Percentiles rank a stretch among this genome's conserved stretches.
phyloP scores from a whole-genome alignment of 1,140 invertebrate genomes.

The Carcinoscorpius rotundicauda region DNA sequence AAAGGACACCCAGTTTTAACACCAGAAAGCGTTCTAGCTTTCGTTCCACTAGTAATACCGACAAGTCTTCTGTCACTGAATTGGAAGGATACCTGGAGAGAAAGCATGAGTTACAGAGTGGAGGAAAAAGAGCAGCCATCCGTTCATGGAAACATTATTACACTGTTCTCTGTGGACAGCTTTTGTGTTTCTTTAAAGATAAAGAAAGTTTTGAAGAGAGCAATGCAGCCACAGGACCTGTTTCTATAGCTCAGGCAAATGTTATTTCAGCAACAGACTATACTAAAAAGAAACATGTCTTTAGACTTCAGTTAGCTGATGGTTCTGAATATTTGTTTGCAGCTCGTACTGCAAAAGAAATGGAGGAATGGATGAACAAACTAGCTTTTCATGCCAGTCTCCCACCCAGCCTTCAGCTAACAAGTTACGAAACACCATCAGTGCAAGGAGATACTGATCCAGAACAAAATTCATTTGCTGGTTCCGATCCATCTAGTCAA shows the following conservation, averaged over 20 bases:
- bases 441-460: too few species aligned
- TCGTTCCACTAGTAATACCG: constrained; percentile 58
- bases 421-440: constrained; percentile 32
- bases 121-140: constrained; percentile 79
- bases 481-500: too few species aligned
- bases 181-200: constrained; percentile 96
- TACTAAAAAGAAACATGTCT: constrained; percentile 87
- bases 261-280: constrained; percentile 82
- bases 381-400: constrained; percentile 84
- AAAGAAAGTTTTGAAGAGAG: constrained; percentile 69
- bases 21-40: constrained; percentile 55
- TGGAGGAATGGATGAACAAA: constrained; percentile 89
- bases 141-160: constrained; percentile 92
- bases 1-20: constrained; percentile 88
- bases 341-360: constrained; percentile 53
- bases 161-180: constrained; percentile 87
- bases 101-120: constrained; percentile 84
- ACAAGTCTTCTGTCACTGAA: constrained; percentile 41
- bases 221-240: constrained; percentile 76
- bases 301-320: constrained; percentile 72
- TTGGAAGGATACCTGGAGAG: constrained; percentile 80
- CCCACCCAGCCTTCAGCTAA: constrained; percentile 71
- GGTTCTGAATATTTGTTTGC: constrained; percentile 86
- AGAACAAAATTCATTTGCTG: too few species aligned
- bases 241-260: constrained; percentile 71